Conservation (phyloP, 2,113 vertebrate genomes). For the Fukomys damarensis region DNA sequence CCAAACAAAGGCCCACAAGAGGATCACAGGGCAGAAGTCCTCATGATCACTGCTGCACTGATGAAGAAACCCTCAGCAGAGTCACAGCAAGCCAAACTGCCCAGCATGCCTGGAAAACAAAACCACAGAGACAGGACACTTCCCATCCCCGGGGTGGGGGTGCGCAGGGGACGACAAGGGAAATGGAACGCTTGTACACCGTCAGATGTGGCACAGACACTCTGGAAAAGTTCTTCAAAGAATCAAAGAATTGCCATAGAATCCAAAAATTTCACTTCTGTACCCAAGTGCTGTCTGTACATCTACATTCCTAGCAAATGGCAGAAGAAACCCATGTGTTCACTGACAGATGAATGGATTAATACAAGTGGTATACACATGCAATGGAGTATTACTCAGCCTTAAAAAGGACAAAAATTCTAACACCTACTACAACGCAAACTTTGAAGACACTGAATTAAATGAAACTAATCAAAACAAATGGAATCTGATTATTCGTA, state of each 20-base stretch:
- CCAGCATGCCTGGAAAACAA: not conserved
- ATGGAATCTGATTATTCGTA: not conserved
- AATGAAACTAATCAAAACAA: not conserved
- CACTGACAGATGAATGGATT: not conserved
- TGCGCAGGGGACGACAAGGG: not conserved
- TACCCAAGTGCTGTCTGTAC: not conserved
- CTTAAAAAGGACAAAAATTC: not conserved
- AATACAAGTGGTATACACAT: not conserved
- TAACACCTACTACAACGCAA: not conserved
- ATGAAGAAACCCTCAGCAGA: slow-evolving; percentile 3
- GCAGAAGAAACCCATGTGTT: not conserved
- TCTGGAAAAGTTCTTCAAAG: not conserved
- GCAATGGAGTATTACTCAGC: not conserved
- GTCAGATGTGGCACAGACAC: not conserved
- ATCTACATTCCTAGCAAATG: not conserved
- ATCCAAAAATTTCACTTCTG: slow-evolving; percentile 27
- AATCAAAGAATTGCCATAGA: not conserved
- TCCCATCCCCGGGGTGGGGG: not conserved
- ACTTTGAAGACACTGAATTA: not conserved
- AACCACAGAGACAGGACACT: not conserved
- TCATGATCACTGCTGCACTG: not conserved
- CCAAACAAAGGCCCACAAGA: not conserved
- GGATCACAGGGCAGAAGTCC: not conserved
- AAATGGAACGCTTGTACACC: not conserved
- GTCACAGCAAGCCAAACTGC: not conserved